Evolutionary conservation across 2,113 vertebrate species (phyloP).

Genomic region (Salvator merianae): DNA sequence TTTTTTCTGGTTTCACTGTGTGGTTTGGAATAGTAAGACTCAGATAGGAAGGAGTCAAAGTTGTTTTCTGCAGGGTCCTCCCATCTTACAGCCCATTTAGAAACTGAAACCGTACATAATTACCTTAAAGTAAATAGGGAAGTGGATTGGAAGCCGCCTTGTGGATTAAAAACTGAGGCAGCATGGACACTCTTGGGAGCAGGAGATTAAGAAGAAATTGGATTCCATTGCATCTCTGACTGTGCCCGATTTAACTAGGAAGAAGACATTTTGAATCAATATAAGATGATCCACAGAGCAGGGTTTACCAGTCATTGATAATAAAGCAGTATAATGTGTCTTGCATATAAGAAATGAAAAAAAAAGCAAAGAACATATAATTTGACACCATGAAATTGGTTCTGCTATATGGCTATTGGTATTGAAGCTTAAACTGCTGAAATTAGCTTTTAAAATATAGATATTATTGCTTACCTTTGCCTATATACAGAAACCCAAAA

Average conservation of each 20-base stretch:
- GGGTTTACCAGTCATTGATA: background rate
- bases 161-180: background rate
- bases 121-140: background rate
- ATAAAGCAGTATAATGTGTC: background rate
- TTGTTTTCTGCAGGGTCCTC: too few species aligned
- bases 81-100: too few species aligned
- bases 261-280: background rate
- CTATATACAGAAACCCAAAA: background rate
- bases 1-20: too few species aligned
- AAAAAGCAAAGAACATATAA: background rate
- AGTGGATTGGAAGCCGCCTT: background rate
- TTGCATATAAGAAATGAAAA: background rate
- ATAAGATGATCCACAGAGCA: background rate
- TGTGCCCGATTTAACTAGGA: background rate
- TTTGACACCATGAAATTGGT: background rate
- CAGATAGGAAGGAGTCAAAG: too few species aligned
- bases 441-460: background rate
- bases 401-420: background rate
- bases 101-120: too few species aligned
- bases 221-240: background rate
- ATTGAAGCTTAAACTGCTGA: background rate
- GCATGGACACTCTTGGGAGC: background rate
- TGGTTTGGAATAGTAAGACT: too few species aligned
- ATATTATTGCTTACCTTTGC: background rate
- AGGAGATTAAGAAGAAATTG: background rate